phyloP scores from a whole-genome alignment of 1,140 invertebrate species.

The Myzus persicae region DNA sequence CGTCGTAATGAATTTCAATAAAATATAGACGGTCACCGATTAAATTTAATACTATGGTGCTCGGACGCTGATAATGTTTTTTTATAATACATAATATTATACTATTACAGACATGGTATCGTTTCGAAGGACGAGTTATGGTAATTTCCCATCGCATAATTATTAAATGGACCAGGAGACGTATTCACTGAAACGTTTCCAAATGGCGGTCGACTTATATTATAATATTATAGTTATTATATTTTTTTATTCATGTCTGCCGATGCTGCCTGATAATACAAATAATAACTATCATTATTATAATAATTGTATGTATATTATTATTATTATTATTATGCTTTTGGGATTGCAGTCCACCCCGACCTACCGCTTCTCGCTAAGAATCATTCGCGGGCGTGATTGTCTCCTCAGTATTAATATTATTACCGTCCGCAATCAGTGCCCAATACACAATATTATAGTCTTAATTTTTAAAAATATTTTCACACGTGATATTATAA shows the following conservation, averaged over 20 bases:
- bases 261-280: neutral
- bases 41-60: neutral
- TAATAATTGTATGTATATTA: neutral
- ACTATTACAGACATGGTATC: neutral
- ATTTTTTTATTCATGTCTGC: neutral
- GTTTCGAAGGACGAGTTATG: neutral
- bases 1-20: neutral
- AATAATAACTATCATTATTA: neutral
- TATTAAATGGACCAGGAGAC: neutral
- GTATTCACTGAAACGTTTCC: neutral
- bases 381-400: neutral
- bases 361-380: neutral
- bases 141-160: neutral
- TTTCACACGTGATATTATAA: neutral
- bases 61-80: neutral
- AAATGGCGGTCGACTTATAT: neutral
- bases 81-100: neutral
- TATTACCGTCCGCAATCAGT: neutral
- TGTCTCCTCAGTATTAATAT: neutral
- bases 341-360: neutral
- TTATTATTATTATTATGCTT: neutral
- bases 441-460: neutral
- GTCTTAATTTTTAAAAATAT: neutral
- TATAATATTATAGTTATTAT: neutral
- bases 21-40: neutral